A percentile compares a stretch with the other conserved stretches of the same genome.
Conservation (phyloP, 2,888 invertebrate genomes). For the Himalopsyche kuldschensis region DNA sequence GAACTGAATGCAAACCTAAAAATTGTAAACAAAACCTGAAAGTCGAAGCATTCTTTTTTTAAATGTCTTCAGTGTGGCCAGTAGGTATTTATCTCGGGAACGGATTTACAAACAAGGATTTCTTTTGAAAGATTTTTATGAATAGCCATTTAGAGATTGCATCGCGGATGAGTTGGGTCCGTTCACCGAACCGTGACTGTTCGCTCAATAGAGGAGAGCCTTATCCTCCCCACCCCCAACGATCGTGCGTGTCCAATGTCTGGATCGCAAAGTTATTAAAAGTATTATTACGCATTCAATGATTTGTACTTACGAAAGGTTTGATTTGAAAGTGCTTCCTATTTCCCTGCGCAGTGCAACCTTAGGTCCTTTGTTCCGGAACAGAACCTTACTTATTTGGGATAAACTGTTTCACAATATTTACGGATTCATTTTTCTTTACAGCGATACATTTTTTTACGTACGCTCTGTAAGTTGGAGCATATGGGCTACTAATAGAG, state of each 20-base stretch:
- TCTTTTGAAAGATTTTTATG: not conserved
- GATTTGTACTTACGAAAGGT: no score
- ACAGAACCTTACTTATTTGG: no score
- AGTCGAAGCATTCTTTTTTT: not conserved
- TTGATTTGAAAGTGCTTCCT: no score
- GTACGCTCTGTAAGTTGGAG: no score
- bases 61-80: not conserved
- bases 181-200: not conserved
- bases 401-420: no score
- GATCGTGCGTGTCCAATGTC: not conserved
- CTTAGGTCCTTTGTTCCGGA: no score
- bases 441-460: no score
- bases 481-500: no score
- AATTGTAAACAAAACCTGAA: not conserved
- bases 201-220: not conserved
- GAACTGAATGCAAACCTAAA: not conserved
- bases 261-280: not conserved
- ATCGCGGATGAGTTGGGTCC: not conserved
- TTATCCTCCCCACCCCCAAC: no score
- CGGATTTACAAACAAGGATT: not conserved
- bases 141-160: not conserved
- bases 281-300: no score
- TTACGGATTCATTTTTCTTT: no score
- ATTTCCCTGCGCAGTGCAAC: no score
- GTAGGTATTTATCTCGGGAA: not conserved